Evolutionary conservation across 2,113 vertebrate genomes (phyloP).

Genomic region (Nannobrachium achirus): DNA sequence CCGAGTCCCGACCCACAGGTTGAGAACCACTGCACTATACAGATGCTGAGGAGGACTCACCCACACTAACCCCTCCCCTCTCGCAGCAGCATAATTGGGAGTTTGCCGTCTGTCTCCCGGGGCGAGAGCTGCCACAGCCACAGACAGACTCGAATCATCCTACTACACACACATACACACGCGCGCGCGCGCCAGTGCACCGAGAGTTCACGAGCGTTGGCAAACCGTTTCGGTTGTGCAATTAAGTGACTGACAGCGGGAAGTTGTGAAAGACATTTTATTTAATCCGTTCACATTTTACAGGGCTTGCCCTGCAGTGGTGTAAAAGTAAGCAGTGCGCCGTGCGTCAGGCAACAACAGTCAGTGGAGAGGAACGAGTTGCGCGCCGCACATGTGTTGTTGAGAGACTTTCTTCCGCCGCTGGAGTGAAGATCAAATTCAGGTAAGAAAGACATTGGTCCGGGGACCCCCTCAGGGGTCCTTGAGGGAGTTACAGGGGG

Average conservation of each 20-base stretch:
- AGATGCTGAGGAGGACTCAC: slow-evolving; percentile 58
- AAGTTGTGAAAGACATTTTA: slow-evolving; percentile 34
- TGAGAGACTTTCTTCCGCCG: too few relatives aligned
- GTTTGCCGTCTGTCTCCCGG: slow-evolving; percentile 47
- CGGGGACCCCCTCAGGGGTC: too few relatives aligned
- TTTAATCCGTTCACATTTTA: slow-evolving; percentile 15
- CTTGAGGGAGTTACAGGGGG: too few relatives aligned
- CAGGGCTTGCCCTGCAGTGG: background rate
- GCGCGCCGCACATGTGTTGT: too few relatives aligned
- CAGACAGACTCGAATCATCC: slow-evolving; percentile 31
- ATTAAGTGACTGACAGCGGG: slow-evolving; percentile 49
- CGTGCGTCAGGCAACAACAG: background rate
- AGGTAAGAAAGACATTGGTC: too few relatives aligned
- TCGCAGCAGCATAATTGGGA: slow-evolving; percentile 42
- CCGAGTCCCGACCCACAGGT: too few relatives aligned
- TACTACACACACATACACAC: background rate
- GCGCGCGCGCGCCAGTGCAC: slow-evolving; percentile 34
- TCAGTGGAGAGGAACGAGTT: too few relatives aligned
- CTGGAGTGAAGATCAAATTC: too few relatives aligned
- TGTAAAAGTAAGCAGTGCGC: background rate
- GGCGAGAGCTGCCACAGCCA: slow-evolving; percentile 37
- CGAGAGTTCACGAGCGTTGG: slow-evolving; percentile 51
- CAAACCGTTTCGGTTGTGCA: slow-evolving; percentile 8
- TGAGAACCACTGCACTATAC: too few relatives aligned
- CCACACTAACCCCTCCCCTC: slow-evolving; percentile 17